These are phyloP conservation scores for Cheumatopsyche charites DNA, from an alignment of 1,140 invertebrate genomes.

Conservation along the genomic window DNA sequence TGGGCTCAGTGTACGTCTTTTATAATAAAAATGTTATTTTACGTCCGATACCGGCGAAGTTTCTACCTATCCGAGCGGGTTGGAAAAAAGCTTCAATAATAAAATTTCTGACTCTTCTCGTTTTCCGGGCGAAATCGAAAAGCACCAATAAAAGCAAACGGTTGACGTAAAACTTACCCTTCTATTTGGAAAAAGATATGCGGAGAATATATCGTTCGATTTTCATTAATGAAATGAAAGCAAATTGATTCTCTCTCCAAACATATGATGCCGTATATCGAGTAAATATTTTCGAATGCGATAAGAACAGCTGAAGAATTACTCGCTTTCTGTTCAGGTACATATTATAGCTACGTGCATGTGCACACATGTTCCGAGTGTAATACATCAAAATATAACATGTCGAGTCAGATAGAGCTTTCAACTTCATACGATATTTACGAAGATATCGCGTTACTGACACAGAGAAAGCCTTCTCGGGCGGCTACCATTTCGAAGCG, in stretches of 20 bases:
- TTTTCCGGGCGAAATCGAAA: slow-evolving; percentile 8
- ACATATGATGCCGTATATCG: no score
- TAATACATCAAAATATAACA: no score
- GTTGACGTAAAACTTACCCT: slow-evolving; percentile 15
- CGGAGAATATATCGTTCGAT: no score
- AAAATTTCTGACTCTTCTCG: slow-evolving; percentile 21
- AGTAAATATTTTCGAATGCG: no score
- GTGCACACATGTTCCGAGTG: no score
- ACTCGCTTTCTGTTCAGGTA: no score
- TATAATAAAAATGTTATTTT: slow-evolving; percentile 17
- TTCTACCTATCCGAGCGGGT: not conserved
- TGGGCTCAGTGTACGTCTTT: not conserved
- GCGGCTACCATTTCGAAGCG: no score
- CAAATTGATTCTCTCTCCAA: no score
- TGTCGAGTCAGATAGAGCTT: not conserved
- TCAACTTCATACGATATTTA: slow-evolving; percentile 2
- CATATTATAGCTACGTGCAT: no score
- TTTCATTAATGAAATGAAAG: no score
- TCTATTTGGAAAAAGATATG: no score
- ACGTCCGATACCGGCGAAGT: not conserved
- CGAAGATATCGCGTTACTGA: not conserved
- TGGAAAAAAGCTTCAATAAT: slow-evolving; percentile 14
- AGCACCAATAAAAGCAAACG: slow-evolving; percentile 6
- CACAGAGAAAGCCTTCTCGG: not conserved
- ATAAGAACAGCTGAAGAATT: no score